A percentile compares a stretch with the other conserved stretches of the same genome.
phyloP scores from a whole-genome alignment of 2,888 invertebrate species.

The Xestoiulus laeticollis region DNA sequence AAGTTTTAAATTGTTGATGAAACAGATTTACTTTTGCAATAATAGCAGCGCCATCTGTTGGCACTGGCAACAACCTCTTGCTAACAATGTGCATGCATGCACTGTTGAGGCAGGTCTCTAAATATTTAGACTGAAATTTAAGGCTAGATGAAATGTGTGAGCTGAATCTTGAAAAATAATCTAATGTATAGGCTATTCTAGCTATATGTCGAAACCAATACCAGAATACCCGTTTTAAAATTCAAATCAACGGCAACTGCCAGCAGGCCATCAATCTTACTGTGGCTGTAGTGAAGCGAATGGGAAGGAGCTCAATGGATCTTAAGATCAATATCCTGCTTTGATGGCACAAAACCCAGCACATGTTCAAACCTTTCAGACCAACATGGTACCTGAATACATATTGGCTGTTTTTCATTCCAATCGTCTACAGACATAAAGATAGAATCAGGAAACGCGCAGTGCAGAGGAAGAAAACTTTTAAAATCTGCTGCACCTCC shows the following conservation, averaged over 20 bases:
- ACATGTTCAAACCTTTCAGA: slow-evolving; percentile 6
- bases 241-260: not conserved
- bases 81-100: too few relatives aligned
- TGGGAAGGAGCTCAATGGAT: not conserved
- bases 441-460: not conserved
- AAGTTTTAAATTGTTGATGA: too few relatives aligned
- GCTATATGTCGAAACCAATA: not conserved
- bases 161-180: not conserved
- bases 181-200: not conserved
- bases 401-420: not conserved
- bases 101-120: not conserved
- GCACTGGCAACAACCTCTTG: too few relatives aligned
- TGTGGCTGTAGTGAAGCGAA: not conserved
- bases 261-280: slow-evolving; percentile 11
- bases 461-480: not conserved
- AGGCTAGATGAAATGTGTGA: not conserved
- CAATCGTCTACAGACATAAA: not conserved
- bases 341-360: not conserved
- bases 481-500: not conserved
- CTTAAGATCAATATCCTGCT: not conserved
- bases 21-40: too few relatives aligned
- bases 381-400: not conserved
- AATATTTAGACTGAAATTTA: not conserved
- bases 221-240: not conserved
- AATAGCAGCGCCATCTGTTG: too few relatives aligned